These are phyloP conservation scores for Eremophila alpestris DNA, from an alignment of 2,797 vertebrate genomes.

Conservation along the genomic window DNA sequence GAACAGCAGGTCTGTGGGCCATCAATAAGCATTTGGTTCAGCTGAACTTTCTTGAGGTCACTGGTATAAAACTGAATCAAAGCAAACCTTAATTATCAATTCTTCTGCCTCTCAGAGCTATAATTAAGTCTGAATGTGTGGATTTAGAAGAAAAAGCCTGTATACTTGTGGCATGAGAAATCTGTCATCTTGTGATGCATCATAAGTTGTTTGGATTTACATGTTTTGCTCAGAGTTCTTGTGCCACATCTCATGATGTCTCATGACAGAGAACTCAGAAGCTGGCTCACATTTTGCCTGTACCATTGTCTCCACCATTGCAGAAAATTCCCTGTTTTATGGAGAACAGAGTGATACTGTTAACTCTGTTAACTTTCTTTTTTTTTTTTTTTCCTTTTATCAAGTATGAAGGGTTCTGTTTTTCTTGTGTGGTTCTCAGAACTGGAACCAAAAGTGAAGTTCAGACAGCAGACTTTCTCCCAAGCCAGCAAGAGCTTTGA, in stretches of 20 bases:
- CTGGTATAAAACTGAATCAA: neutral
- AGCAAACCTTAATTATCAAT: neutral
- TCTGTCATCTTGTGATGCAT: slow-evolving; percentile 41
- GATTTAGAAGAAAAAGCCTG: neutral
- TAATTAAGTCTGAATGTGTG: neutral
- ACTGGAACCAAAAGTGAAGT: neutral
- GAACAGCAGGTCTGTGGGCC: slow-evolving; percentile 5
- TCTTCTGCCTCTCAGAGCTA: neutral
- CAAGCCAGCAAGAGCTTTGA: slow-evolving; percentile 11
- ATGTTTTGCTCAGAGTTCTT: neutral
- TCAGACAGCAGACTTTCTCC: neutral
- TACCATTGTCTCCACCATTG: neutral
- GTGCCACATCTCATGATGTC: neutral
- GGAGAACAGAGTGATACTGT: neutral
- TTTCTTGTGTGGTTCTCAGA: neutral
- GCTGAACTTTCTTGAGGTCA: slow-evolving; percentile 38
- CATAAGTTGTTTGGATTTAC: slow-evolving; percentile 35
- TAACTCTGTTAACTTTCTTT: neutral
- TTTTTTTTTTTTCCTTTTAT: neutral
- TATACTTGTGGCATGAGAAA: neutral
- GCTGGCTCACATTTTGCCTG: neutral
- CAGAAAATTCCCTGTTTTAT: neutral
- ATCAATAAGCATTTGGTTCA: neutral
- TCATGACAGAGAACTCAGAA: slow-evolving; percentile 26
- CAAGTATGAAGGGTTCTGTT: neutral